Conservation (phyloP, 2,888 invertebrate species). For the Chaetoderma sp. region DNA sequence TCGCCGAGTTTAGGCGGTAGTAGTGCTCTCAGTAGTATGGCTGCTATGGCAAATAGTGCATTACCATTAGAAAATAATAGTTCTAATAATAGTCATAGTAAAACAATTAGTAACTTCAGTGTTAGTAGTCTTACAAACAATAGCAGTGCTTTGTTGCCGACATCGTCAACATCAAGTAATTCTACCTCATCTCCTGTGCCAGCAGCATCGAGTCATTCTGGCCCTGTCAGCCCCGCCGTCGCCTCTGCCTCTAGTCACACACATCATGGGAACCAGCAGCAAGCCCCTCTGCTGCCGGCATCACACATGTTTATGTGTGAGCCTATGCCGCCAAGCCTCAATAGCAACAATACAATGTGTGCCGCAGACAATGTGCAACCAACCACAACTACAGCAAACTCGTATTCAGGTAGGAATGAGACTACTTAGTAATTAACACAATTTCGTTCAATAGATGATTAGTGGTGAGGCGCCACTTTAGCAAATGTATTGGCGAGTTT, state of each 20-base stretch:
- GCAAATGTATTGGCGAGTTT: too few species aligned
- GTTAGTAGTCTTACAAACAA: not conserved
- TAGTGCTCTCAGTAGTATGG: too few species aligned
- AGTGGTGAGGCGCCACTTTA: too few species aligned
- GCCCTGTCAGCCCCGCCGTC: not conserved
- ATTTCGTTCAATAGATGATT: too few species aligned
- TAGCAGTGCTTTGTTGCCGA: conserved; percentile 4
- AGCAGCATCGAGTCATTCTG: conserved; percentile 3
- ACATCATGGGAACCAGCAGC: too few species aligned
- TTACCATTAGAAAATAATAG: conserved; percentile 1
- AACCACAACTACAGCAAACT: conserved; percentile 16
- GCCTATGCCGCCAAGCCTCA: too few species aligned
- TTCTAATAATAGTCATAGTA: not conserved
- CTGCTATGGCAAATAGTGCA: too few species aligned
- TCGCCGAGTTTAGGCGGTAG: too few species aligned
- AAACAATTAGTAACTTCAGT: conserved; percentile 3
- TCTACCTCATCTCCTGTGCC: conserved; percentile 2
- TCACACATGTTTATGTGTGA: too few species aligned
- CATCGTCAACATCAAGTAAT: not conserved
- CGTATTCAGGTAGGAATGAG: conserved; percentile 17
- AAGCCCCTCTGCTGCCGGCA: too few species aligned
- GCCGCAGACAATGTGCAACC: conserved; percentile 1
- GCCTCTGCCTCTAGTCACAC: conserved; percentile 4
- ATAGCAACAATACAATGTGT: not conserved
- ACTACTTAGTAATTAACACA: not conserved